A percentile compares a stretch with the other conserved stretches of the same genome.
Evolutionary conservation across 2,113 vertebrate genomes (phyloP).

Genomic region (Pelmatolapia mariae): DNA sequence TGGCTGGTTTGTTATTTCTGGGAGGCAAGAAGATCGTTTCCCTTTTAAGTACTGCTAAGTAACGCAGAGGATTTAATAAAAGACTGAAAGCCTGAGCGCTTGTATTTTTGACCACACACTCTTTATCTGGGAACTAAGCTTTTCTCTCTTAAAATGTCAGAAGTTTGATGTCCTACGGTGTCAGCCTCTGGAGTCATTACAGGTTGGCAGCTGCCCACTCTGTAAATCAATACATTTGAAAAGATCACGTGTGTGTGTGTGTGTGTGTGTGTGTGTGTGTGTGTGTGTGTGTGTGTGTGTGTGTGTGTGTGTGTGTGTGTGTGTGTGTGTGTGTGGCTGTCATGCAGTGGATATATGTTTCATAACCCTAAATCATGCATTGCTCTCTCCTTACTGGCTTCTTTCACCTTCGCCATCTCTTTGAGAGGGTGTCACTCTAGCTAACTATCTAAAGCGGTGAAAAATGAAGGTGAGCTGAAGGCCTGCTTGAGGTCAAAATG

Average conservation of each 20-base stretch:
- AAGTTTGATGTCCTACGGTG: conserved; percentile 2
- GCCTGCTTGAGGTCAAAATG: background rate
- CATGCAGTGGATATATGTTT: background rate
- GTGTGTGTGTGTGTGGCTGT: background rate
- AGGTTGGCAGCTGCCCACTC: background rate
- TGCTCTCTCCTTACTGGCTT: background rate
- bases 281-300: background rate
- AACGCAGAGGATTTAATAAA: background rate
- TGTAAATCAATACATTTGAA: conserved; percentile 37
- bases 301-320: background rate
- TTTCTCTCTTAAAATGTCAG: conserved; percentile 46
- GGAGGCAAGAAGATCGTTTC: background rate
- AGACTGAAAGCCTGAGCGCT: background rate
- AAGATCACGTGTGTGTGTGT: background rate
- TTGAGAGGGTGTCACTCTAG: background rate
- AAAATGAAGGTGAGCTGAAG: background rate
- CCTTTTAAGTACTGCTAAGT: background rate
- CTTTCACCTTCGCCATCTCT: background rate
- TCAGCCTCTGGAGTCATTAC: background rate
- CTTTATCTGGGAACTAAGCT: background rate
- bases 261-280: background rate
- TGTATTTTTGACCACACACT: background rate
- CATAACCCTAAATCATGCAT: background rate
- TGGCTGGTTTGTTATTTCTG: background rate
- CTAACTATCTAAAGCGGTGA: background rate